Percentiles rank a stretch among this genome's conserved stretches.
Evolutionary conservation across 2,113 vertebrate genomes (phyloP).

Genomic region (Jaculus jaculus): DNA sequence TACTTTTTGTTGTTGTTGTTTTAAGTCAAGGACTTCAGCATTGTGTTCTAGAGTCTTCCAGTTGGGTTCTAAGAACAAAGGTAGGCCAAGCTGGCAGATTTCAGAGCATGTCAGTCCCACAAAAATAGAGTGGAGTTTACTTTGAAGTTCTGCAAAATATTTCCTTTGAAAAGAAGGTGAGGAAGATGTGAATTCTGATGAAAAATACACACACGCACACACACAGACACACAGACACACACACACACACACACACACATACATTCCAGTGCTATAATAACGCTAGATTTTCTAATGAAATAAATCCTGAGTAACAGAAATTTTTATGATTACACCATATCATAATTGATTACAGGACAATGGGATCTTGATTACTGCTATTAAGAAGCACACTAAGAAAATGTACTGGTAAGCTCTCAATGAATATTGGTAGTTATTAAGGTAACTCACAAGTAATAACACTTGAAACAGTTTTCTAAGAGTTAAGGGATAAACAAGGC

Average conservation of each 20-base stretch:
- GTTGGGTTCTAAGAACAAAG: neutral
- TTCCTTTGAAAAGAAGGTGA: conserved; percentile 21
- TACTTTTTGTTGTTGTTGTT: neutral
- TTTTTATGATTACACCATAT: neutral
- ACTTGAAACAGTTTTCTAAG: conserved; percentile 4
- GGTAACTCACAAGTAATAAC: neutral
- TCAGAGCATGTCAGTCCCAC: neutral
- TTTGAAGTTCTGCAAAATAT: neutral
- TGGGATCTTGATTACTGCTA: neutral
- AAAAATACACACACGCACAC: neutral
- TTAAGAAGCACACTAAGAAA: neutral
- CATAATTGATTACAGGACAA: neutral
- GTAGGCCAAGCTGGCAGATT: neutral
- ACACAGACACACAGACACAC: neutral
- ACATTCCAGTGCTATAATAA: neutral
- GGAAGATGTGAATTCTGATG: neutral
- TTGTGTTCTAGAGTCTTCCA: neutral
- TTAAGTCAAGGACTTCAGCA: neutral
- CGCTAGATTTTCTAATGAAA: neutral
- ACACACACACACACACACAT: neutral
- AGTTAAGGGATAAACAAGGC: neutral
- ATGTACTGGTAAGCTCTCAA: neutral
- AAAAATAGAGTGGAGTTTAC: neutral
- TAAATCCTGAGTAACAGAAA: neutral
- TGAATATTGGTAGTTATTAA: neutral